A percentile compares a stretch with the other conserved stretches of the same genome.
Evolutionary conservation across 2,797 vertebrate species (phyloP).

Genomic region (Tapera naevia): DNA sequence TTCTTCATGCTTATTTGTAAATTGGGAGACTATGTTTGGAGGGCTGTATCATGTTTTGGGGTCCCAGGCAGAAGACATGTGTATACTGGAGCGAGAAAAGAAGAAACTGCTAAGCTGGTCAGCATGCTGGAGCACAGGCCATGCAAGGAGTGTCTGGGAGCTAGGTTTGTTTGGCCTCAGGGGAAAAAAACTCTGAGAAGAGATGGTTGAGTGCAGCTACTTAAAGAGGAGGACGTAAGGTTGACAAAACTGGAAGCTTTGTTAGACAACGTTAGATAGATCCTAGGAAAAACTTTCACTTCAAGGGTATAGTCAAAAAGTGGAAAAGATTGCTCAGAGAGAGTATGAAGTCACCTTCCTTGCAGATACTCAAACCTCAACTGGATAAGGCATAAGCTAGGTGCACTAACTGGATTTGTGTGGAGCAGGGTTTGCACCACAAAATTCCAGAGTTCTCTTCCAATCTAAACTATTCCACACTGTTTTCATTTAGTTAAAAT

Average conservation of each 20-base stretch:
- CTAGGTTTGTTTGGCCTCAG: background rate
- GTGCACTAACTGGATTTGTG: background rate
- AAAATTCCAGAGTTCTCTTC: background rate
- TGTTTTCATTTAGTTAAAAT: background rate
- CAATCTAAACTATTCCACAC: background rate
- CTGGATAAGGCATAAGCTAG: background rate
- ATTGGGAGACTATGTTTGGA: background rate
- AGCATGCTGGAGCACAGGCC: background rate
- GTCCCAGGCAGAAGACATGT: background rate
- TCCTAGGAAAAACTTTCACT: background rate
- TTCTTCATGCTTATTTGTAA: background rate
- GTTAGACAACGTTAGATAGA: background rate
- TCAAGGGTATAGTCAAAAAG: background rate
- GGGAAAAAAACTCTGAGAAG: background rate
- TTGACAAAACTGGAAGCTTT: background rate
- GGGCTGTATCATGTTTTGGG: background rate
- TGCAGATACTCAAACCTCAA: background rate
- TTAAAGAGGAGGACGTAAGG: background rate
- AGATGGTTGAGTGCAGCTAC: background rate
- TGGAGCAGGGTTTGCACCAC: background rate
- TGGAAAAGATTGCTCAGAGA: background rate
- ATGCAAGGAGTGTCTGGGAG: rapidly evolving
- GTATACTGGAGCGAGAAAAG: background rate
- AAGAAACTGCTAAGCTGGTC: background rate
- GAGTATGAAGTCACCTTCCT: background rate